phyloP scores from a whole-genome alignment of 2,797 vertebrate species.

The Anguilla obscura region DNA sequence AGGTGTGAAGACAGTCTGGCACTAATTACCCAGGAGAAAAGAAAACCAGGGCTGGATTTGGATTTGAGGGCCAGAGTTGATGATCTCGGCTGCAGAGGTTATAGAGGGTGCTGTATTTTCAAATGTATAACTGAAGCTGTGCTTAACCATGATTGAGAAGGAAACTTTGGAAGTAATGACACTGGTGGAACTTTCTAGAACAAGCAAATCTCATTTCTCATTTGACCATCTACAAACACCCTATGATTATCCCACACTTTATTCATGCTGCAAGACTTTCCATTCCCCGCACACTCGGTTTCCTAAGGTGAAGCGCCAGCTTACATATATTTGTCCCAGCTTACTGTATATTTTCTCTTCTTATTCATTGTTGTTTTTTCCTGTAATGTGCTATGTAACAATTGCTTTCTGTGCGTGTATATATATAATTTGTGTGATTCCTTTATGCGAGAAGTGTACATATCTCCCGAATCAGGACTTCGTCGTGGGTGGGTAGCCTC shows the following conservation, averaged over 20 bases:
- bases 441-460: neutral
- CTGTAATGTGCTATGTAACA: neutral
- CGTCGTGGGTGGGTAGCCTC: slow-evolving; percentile 24
- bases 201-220: neutral
- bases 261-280: neutral
- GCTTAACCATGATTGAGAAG: neutral
- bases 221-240: neutral
- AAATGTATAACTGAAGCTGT: neutral
- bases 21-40: too few species aligned
- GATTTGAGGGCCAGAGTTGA: too few species aligned
- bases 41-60: too few species aligned
- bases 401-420: neutral
- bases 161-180: neutral
- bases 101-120: too few species aligned
- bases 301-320: neutral
- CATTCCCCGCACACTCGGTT: neutral
- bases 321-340: neutral
- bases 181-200: neutral
- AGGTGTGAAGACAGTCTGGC: too few species aligned
- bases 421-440: too few species aligned
- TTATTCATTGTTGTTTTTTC: neutral
- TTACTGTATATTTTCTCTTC: too few species aligned
- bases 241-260: too few species aligned
- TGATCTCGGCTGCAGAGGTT: too few species aligned
- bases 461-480: neutral